Evolutionary conservation across 2,113 vertebrate species (phyloP), one percentile per base, ranked within the genome.

Genomic region (Amia ocellicauda): DNA sequence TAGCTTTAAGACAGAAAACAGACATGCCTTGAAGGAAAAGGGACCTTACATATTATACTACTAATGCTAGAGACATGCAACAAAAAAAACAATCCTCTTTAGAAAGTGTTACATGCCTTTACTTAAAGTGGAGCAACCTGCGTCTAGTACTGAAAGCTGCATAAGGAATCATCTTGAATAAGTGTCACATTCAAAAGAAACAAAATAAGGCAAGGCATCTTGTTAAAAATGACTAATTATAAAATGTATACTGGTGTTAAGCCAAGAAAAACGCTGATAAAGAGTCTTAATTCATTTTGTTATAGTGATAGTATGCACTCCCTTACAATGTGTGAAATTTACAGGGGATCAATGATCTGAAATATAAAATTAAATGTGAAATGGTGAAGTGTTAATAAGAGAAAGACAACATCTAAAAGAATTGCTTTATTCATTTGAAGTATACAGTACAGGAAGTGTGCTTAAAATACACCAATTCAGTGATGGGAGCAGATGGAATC

Each of bases 371-470:
- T n/a, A n/a, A n/a, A n/a, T 78, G 80, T 80, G 82, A 80, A 78
- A 76, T 76, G 80, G 73, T 72, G 58, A 80, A 69, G 75, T 82
- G 82, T 84, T 84, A 85, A 75, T 84, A 86, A 85, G 78, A 76
- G 82, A 76, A 74, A 57, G 24, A 51, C 49, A 56, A 80, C 69
- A 73, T 81, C 31, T 76, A 83, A 70, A 82, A 85, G 72, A 85
- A 81, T 11, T 77, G 79, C 62, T 69, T 63, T 60, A 59, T 79
- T 74, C 74, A 74, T 75, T 80, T 0, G 31, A 79, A 75, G 77
- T 70, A 67, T 74, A 80, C 71, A 83, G 78, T 75, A 82, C 75
- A 58, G 72, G 60, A 77, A 77, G 67, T 62, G n/a, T n/a, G 24
- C 74, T 54, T 80, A 77, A 79, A 82, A 84, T 47, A 47, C 45